phyloP scores from a whole-genome alignment of 2,113 vertebrate species.

The Regulus satrapa region DNA sequence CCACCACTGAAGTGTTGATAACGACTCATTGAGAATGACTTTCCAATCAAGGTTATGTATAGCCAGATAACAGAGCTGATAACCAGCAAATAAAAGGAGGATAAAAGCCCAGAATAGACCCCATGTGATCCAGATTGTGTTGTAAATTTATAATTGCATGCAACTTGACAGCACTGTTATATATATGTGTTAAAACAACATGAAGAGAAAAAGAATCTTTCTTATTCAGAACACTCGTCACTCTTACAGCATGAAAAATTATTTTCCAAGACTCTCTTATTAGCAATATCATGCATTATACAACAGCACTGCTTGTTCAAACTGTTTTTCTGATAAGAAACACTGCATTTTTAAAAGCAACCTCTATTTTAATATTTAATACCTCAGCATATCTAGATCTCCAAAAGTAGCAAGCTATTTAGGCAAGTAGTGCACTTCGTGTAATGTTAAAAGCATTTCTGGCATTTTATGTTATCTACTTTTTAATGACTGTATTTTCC shows the following conservation, averaged over 20 bases:
- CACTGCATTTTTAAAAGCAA: constrained; percentile 77
- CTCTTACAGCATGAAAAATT: constrained; percentile 62
- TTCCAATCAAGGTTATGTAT: not conserved
- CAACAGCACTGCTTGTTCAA: constrained; percentile 72
- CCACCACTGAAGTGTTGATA: not conserved
- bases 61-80: not conserved
- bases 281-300: constrained; percentile 77
- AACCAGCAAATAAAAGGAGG: not conserved
- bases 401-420: constrained; percentile 77
- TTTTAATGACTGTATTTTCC: constrained; percentile 81
- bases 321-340: constrained; percentile 76
- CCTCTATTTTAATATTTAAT: constrained; percentile 82
- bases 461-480: constrained; percentile 79
- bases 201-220: constrained; percentile 15
- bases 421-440: constrained; percentile 73
- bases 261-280: constrained; percentile 72
- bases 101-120: not conserved
- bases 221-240: constrained; percentile 46
- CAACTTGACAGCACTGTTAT: not conserved
- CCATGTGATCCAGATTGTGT: not conserved
- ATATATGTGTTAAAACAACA: constrained; percentile 21
- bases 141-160: not conserved
- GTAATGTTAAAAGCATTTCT: constrained; percentile 81
- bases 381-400: constrained; percentile 71
- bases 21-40: not conserved